phyloP scores from a whole-genome alignment of 2,888 invertebrate genomes.

The Ferdinandea cuprea region DNA sequence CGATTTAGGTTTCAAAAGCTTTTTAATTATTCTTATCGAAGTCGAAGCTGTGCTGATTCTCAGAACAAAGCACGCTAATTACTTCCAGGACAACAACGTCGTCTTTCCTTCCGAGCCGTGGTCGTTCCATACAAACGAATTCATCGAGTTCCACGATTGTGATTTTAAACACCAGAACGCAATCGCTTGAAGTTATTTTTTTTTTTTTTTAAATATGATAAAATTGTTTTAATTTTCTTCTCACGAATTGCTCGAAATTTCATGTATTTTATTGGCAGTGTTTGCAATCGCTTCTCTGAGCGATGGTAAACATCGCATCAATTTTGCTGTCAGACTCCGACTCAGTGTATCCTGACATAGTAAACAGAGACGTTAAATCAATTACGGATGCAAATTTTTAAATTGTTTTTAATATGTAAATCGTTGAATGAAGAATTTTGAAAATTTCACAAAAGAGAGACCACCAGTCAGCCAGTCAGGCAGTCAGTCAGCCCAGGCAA shows the following conservation, averaged over 20 bases:
- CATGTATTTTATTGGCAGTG: conserved; percentile 4
- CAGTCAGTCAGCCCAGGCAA: background rate
- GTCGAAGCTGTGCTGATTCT: too few species aligned
- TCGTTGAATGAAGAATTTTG: background rate
- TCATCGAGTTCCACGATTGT: too few species aligned
- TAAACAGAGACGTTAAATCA: conserved; percentile 50
- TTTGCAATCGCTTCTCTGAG: background rate
- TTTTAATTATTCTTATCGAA: too few species aligned
- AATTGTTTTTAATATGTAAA: conserved; percentile 53
- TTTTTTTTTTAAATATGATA: too few species aligned
- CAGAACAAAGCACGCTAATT: too few species aligned
- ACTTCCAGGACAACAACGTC: too few species aligned
- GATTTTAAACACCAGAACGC: too few species aligned
- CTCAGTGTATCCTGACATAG: conserved; percentile 1
- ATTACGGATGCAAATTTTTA: conserved; percentile 55
- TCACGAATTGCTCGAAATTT: background rate
- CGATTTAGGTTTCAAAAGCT: too few species aligned
- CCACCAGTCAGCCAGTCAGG: background rate
- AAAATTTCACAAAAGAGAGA: background rate
- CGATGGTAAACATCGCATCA: conserved; percentile 8
- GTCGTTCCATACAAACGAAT: too few species aligned
- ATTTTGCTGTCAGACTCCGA: background rate
- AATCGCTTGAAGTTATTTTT: too few species aligned
- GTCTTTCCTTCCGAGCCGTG: too few species aligned
- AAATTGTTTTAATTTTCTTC: background rate